Evolutionary conservation across 2,113 vertebrate species (phyloP), one percentile per base, ranked within the genome.

Genomic region (Athene noctua): DNA sequence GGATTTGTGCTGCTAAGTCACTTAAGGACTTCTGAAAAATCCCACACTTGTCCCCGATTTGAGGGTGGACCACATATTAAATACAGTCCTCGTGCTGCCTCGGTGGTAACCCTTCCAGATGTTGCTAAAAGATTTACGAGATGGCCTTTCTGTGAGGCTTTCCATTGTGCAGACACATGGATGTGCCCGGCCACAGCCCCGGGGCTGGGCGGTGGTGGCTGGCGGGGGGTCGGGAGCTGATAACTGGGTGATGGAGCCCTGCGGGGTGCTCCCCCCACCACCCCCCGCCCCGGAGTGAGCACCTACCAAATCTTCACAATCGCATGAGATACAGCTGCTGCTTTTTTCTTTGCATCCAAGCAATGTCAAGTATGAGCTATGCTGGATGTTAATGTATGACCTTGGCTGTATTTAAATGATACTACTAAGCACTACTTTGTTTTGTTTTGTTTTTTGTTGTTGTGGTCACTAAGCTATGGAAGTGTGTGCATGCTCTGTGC

Each of bases 1-100:
- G 86, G 51, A 70, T 81, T 86, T 94, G 63, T 47, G 74, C 78
- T 94, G 92, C 79, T 91, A 90, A 95, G 94, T 97, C 95, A 96
- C 80, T 95, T 94, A 88, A 96, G 96, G 95, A 94, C 92, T 97
- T 96, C 15, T 95, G 86, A 94, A 91, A 96, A 92, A 91, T 95
- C 80, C 89, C 94, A 94, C 91, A 79, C 94, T 97, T 77, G 91
- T 92, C 90, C 85, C 52, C 79, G 86, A 80, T 92, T 96, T 88
- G 91, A 90, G 93, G 79, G 68, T 80, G 79, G 95, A 92, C 95
- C 44, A 6, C 93, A 90, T 91, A 90, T 90, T 96, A 97, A 94
- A 61, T 16, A 13, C 89, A 92, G 67, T 17, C 85, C 88, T 89
- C 51, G 6, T 49, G 15, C 55, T 74, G 85, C 90, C 77, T 92